These are phyloP conservation scores for Anthopleura xanthogrammica DNA, from an alignment of 92 coral and sea anemone species.

Conservation along the genomic window DNA sequence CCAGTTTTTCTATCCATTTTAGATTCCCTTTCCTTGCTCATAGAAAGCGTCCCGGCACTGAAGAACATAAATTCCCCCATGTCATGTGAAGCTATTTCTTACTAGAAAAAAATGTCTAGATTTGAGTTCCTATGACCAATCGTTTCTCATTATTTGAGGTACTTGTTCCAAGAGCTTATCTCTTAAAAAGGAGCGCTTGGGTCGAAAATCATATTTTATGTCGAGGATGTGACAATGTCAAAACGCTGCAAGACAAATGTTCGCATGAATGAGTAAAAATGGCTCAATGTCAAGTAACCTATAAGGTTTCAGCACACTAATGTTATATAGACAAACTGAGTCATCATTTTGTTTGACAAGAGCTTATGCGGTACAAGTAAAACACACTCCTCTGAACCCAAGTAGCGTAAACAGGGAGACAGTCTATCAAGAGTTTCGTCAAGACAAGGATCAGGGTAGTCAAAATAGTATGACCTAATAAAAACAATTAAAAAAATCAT, in stretches of 20 bases:
- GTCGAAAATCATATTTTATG: conserved; percentile 79
- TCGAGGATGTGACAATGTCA: conserved; percentile 66
- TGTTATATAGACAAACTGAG: neutral
- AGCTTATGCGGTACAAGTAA: conserved; percentile 18
- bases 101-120: neutral
- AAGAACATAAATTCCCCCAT: neutral
- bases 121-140: neutral
- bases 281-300: conserved; percentile 30
- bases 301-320: conserved; percentile 26
- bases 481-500: neutral
- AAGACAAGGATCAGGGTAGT: neutral
- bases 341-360: conserved; percentile 28
- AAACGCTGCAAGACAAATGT: conserved; percentile 62
- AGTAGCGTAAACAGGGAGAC: neutral
- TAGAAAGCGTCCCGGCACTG: no score
- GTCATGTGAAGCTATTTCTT: neutral
- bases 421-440: neutral
- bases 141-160: neutral
- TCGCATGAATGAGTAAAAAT: conserved; percentile 24
- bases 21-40: no score
- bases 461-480: neutral
- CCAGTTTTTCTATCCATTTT: no score
- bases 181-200: conserved; percentile 9
- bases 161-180: neutral
- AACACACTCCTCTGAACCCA: neutral